Evolutionary conservation across 2,797 vertebrate species (phyloP).

Genomic region (Rhabdophis nuchalis): DNA sequence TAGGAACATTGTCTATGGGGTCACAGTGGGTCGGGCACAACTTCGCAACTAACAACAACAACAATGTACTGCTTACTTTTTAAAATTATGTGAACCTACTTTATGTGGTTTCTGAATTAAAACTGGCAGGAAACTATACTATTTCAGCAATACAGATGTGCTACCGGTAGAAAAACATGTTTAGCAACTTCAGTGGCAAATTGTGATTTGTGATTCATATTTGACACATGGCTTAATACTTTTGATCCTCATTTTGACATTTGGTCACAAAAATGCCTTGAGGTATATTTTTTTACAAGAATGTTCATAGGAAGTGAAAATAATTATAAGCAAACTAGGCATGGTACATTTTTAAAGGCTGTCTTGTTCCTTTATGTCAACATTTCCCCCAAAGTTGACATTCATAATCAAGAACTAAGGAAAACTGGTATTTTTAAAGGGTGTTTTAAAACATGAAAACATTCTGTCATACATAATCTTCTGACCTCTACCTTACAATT

Average conservation of each 20-base stretch:
- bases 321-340: slow-evolving; percentile 34
- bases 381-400: background rate
- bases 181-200: background rate
- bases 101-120: background rate
- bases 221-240: background rate
- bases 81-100: background rate
- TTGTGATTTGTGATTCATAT: background rate
- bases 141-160: background rate
- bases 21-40: no score
- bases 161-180: background rate
- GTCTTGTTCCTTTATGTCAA: background rate
- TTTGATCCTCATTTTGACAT: background rate
- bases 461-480: background rate
- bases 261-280: slow-evolving; percentile 24
- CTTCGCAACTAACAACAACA: no score
- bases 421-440: background rate
- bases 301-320: slow-evolving; percentile 41
- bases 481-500: background rate
- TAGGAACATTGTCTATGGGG: no score
- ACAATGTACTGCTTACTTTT: background rate
- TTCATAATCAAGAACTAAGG: background rate
- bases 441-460: background rate
- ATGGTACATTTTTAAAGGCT: slow-evolving; percentile 20
- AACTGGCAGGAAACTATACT: background rate
- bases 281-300: slow-evolving; percentile 16